Evolutionary conservation across 2,113 vertebrate genomes (phyloP).

Genomic region (Sylvietta virens): DNA sequence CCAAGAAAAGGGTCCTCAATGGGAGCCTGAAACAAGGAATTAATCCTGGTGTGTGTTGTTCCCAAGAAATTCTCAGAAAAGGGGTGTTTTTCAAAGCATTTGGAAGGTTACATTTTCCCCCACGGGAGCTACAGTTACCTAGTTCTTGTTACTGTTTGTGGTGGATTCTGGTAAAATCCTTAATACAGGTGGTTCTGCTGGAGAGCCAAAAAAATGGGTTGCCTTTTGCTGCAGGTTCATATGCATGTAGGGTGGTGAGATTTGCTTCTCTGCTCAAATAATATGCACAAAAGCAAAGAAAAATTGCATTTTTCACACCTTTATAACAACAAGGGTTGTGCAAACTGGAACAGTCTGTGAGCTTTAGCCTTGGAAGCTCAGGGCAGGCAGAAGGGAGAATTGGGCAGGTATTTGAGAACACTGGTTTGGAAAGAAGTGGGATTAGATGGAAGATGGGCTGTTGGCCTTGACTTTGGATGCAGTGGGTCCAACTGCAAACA

Average conservation of each 20-base stretch:
- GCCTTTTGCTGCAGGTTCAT: not conserved
- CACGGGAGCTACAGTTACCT: not conserved
- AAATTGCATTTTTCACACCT: not conserved
- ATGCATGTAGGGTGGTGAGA: not conserved
- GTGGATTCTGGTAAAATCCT: not conserved
- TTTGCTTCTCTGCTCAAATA: not conserved
- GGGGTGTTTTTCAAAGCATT: not conserved
- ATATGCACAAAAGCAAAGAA: accelerated
- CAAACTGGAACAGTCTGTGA: not conserved
- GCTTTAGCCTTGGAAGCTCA: not conserved
- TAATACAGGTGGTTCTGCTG: not conserved
- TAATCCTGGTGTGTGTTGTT: not conserved
- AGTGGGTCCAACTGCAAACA: not conserved
- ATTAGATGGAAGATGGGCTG: not conserved
- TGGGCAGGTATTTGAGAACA: not conserved
- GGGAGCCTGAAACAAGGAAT: not conserved
- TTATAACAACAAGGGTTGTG: not conserved
- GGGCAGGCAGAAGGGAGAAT: not conserved
- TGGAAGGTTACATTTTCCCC: not conserved
- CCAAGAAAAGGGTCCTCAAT: not conserved
- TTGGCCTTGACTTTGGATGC: not conserved
- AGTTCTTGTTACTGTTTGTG: not conserved
- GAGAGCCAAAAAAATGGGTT: not conserved
- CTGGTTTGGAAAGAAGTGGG: not conserved
- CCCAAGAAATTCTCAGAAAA: not conserved